A percentile compares a stretch with the other conserved stretches of the same genome.
Evolutionary conservation across 2,888 invertebrate species (phyloP).

Genomic region (Dicranocentrus wangi): DNA sequence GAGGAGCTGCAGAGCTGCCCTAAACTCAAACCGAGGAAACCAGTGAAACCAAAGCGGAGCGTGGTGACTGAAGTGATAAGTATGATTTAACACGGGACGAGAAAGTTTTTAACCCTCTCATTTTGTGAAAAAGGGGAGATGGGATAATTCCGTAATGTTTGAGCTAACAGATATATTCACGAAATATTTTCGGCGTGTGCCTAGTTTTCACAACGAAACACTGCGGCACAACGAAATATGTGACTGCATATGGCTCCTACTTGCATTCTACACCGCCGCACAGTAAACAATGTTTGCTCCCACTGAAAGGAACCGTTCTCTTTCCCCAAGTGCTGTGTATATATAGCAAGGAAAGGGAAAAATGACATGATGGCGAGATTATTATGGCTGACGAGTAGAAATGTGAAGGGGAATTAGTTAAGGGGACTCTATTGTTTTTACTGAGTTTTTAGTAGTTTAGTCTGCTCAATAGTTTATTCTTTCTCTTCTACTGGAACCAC

Average conservation of each 20-base stretch:
- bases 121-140: conserved; percentile 40
- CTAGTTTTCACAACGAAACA: background rate
- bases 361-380: conserved; percentile 10
- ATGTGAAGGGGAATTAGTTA: conserved; percentile 7
- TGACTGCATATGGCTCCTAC: background rate
- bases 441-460: conserved; percentile 54
- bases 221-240: conserved; percentile 5
- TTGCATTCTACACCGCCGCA: background rate
- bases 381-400: conserved; percentile 19
- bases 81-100: background rate
- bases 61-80: background rate
- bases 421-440: conserved; percentile 43
- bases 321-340: too few species aligned
- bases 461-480: conserved; percentile 22
- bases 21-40: too few species aligned
- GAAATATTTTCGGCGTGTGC: conserved; percentile 7
- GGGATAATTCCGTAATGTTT: conserved; percentile 17
- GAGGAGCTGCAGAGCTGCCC: too few species aligned
- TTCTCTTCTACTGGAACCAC: background rate
- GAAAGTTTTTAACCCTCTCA: conserved; percentile 44
- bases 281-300: background rate
- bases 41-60: background rate
- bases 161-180: background rate
- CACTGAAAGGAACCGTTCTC: too few species aligned
- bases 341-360: conserved; percentile 14